These are phyloP conservation scores for Plutella xylostella DNA, from an alignment of 2,888 invertebrate genomes.

Conservation along the genomic window DNA sequence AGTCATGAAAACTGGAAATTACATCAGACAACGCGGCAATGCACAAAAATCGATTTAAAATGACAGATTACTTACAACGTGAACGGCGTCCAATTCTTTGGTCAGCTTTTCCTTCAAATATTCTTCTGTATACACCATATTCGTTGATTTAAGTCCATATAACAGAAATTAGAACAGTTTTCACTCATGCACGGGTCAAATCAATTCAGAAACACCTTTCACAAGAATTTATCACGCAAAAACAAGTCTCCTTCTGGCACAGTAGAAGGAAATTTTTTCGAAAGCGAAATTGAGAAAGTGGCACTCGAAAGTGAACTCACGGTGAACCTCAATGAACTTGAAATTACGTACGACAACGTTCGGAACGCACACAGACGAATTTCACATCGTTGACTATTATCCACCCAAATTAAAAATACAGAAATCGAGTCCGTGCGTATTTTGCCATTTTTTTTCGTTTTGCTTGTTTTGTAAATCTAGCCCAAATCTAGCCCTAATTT, in stretches of 20 bases:
- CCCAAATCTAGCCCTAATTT: no score
- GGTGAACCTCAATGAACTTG: constrained; percentile 5
- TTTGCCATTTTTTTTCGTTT: no score
- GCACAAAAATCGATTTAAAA: constrained; percentile 28
- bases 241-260: constrained; percentile 28
- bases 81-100: constrained; percentile 75
- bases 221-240: constrained; percentile 14
- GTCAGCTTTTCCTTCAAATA: constrained; percentile 75
- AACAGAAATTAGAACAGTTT: constrained; percentile 20
- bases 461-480: no score
- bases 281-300: constrained; percentile 54
- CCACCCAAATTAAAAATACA: no score
- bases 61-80: constrained; percentile 76
- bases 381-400: constrained; percentile 48
- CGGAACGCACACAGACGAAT: constrained; percentile 38
- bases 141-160: constrained; percentile 45
- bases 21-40: constrained; percentile 35
- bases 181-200: constrained; percentile 36
- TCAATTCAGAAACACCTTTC: constrained; percentile 22
- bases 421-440: no score
- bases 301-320: constrained; percentile 42
- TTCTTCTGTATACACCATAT: constrained; percentile 75
- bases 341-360: constrained; percentile 50
- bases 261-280: constrained; percentile 41
- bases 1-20: constrained; percentile 18